Conservation (phyloP, 2,113 vertebrate species). For the Bombycilla garrulus region DNA sequence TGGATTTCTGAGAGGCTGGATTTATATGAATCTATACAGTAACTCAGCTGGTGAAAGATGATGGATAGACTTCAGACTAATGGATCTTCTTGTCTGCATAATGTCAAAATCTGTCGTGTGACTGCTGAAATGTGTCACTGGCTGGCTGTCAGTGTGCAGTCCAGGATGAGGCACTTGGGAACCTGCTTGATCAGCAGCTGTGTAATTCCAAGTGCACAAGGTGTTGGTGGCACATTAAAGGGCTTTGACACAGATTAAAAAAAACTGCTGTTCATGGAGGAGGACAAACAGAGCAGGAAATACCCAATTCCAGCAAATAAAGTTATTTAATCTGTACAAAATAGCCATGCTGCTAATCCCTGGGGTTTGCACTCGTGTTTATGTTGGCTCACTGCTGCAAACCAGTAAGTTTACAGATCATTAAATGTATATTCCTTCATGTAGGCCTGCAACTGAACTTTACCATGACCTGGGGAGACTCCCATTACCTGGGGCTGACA, state of each 20-base stretch:
- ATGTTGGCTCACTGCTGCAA: not conserved
- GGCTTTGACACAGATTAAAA: not conserved
- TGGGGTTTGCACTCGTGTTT: not conserved
- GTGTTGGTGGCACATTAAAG: not conserved
- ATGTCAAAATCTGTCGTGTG: conserved; percentile 5
- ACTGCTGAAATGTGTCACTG: not conserved
- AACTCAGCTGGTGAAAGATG: not conserved
- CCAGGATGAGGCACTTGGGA: not conserved
- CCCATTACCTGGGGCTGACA: conserved; percentile 89
- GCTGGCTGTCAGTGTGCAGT: not conserved
- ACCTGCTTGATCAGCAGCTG: not conserved
- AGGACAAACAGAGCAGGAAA: not conserved
- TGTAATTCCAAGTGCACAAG: not conserved
- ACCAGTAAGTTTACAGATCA: not conserved
- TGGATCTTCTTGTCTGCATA: not conserved
- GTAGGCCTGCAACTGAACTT: conserved; percentile 88
- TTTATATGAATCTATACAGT: not conserved
- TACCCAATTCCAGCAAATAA: not conserved
- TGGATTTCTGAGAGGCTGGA: not conserved
- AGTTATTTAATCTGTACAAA: not conserved
- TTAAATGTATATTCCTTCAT: not conserved
- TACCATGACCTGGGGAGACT: conserved; percentile 89
- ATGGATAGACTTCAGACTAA: not conserved
- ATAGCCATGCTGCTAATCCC: not conserved
- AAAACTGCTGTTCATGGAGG: not conserved